Evolutionary conservation across 1,140 invertebrate genomes (phyloP), one percentile per base, ranked within the genome.

Genomic region (Teleogryllus occipitalis): DNA sequence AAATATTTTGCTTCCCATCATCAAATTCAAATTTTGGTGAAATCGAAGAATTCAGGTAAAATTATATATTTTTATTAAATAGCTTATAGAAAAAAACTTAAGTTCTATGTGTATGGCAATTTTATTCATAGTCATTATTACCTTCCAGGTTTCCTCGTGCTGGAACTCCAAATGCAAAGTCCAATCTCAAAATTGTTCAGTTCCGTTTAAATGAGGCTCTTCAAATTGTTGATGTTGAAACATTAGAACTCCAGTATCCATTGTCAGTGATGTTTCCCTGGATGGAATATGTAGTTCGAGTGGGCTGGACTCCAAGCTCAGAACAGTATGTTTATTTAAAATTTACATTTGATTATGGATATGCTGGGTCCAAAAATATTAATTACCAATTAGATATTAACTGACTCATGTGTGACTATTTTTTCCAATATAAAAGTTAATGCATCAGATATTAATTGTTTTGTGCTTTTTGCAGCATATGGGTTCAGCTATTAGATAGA

Each of bases 251-350:
- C 77, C 89, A 91, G 47, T 92, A 92, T 83, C 90, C 92, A 6
- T 85, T 97, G 12, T 89, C 90, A 22, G 90, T 91, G 22, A 89
- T 95, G 79, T 98, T 97, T 85, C 93, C 95, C 0, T 96, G 95
- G 93, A 92, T 94, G 87, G 97, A 99, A 84, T 99, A 99, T 86
- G 89, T 99, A 81, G 94, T 97, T 0, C 89, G 97, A 82, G 94
- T 94, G 49, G 97, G 97, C 0, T 99, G 97, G 97, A 96, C 94
- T 0, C 93, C 95, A 4, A 93, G 96, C 86, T 93, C 93, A 54
- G 90, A 93, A 85, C 93, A 91, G 96, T 98, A 88, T 91, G 92
- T 90, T 21, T 21, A 22, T 74, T 8, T 77, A 18, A 65, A 39
- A 39, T 39, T 39, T 39, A 39, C 27, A 2, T 39, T 39, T 5